Percentiles rank a stretch among this genome's conserved stretches.
Evolutionary conservation across 2,797 vertebrate species (phyloP).

Genomic region (Zonotrichia albicollis): DNA sequence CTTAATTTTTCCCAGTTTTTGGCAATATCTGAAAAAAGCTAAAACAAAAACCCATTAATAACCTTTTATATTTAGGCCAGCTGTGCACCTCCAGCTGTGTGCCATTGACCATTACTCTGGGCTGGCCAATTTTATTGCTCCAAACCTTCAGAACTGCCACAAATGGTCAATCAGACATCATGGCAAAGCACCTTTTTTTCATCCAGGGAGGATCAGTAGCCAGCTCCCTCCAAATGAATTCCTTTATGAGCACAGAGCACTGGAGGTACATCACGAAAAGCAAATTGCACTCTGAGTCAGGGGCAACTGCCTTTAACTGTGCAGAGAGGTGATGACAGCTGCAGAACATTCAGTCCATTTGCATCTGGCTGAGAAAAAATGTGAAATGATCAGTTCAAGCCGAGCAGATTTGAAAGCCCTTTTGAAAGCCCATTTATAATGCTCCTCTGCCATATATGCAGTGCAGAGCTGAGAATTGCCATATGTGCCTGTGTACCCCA

Average conservation of each 20-base stretch:
- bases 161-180: conserved; percentile 6
- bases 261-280: conserved; percentile 41
- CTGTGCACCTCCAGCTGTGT: conserved; percentile 15
- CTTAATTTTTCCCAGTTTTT: background rate
- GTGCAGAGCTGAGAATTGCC: background rate
- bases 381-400: background rate
- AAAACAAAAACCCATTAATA: background rate
- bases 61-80: conserved; percentile 10
- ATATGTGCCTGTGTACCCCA: conserved; percentile 14
- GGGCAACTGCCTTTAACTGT: conserved; percentile 29
- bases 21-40: background rate
- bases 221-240: conserved; percentile 37
- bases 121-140: background rate
- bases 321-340: conserved; percentile 53
- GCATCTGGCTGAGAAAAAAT: conserved; percentile 22
- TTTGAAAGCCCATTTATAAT: background rate
- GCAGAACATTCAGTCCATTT: conserved; percentile 34
- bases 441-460: conserved; percentile 1
- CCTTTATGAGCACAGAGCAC: conserved; percentile 32
- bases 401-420: background rate
- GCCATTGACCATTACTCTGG: background rate
- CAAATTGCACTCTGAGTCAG: conserved; percentile 27
- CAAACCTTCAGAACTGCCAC: background rate
- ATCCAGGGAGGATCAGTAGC: conserved; percentile 33
- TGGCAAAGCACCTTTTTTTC: background rate